Percentiles rank a stretch among this genome's conserved stretches.
Conservation (phyloP, 2,888 invertebrate genomes). For the Leucania comma region DNA sequence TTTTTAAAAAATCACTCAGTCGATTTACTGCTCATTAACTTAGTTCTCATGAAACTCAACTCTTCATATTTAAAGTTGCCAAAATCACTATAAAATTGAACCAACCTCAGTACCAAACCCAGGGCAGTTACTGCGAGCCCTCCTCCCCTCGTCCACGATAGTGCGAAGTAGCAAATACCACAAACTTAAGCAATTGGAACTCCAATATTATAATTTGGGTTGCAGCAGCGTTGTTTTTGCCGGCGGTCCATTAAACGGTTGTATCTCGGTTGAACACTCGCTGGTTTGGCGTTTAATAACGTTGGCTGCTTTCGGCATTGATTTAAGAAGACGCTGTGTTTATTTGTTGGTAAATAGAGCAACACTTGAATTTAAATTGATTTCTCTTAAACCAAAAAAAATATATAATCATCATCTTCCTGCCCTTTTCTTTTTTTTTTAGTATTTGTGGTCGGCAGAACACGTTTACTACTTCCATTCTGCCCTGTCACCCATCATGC, state of each 20-base stretch:
- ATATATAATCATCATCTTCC: too few species aligned
- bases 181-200: conserved; percentile 89
- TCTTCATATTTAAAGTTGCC: background rate
- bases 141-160: conserved; percentile 73
- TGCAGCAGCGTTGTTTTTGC: conserved; percentile 85
- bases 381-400: background rate
- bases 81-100: background rate
- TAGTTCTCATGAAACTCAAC: too few species aligned
- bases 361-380: background rate
- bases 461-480: too few species aligned
- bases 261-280: conserved; percentile 81
- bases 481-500: too few species aligned
- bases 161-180: conserved; percentile 86
- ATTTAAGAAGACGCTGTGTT: conserved; percentile 30
- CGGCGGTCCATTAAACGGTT: conserved; percentile 78
- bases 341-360: background rate
- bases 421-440: too few species aligned
- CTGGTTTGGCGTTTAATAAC: conserved; percentile 52
- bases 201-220: conserved; percentile 88
- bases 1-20: too few species aligned
- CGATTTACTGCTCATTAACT: too few species aligned
- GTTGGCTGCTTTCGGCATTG: conserved; percentile 46
- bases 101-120: conserved; percentile 42
- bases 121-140: conserved; percentile 50
- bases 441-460: too few species aligned